Conservation (phyloP, 2,113 vertebrate species). For the Passer montanus region DNA sequence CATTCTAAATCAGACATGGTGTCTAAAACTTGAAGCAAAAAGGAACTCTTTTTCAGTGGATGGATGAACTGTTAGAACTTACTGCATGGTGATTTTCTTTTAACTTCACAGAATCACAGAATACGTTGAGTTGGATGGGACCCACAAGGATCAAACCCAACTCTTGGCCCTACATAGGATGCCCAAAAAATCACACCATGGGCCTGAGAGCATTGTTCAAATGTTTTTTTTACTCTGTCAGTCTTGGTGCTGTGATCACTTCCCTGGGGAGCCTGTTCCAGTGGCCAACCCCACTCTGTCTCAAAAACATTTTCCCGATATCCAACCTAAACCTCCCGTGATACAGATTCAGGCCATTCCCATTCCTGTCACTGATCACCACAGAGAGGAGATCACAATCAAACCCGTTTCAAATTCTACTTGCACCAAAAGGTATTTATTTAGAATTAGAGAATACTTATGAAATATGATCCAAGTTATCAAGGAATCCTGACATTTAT, state of each 20-base stretch:
- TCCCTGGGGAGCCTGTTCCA: background rate
- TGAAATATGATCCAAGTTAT: background rate
- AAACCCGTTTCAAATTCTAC: background rate
- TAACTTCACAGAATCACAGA: background rate
- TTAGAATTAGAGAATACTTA: background rate
- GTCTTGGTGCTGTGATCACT: background rate
- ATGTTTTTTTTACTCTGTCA: background rate
- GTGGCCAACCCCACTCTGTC: fast-evolving
- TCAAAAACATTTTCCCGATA: background rate
- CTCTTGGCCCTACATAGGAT: background rate
- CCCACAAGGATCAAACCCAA: background rate
- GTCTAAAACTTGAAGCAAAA: background rate
- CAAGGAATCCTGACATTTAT: background rate
- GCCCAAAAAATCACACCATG: background rate
- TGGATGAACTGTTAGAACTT: background rate
- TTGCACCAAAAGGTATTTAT: background rate
- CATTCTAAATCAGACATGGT: background rate
- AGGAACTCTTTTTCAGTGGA: background rate
- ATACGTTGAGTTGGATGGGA: too few relatives aligned
- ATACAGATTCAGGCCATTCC: background rate
- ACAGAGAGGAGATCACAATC: background rate
- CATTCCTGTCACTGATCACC: fast-evolving
- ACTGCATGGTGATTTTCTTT: background rate
- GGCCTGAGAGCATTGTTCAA: background rate
- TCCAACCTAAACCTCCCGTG: background rate